Conservation (phyloP, 1,140 invertebrate species). For the Trachymyrmex cornetzi region DNA sequence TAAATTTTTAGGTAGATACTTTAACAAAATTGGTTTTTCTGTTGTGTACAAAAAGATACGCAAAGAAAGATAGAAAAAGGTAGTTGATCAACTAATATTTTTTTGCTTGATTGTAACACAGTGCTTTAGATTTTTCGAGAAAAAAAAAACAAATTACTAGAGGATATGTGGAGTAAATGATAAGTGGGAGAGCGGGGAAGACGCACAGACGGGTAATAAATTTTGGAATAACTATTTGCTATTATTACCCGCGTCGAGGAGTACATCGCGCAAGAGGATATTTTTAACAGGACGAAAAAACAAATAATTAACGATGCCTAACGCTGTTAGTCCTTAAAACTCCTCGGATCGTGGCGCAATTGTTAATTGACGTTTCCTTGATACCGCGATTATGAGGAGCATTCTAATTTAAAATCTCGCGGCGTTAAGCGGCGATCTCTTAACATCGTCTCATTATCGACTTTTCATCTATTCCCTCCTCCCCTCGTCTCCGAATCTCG, state of each 20-base stretch:
- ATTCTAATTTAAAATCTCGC: slow-evolving; percentile 60
- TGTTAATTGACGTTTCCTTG: slow-evolving; percentile 65
- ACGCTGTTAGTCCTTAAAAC: slow-evolving; percentile 26
- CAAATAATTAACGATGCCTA: slow-evolving; percentile 58
- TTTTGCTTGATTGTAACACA: neutral
- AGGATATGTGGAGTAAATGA: neutral
- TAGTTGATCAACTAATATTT: neutral
- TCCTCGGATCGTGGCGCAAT: slow-evolving; percentile 23
- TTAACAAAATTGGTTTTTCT: too few species aligned
- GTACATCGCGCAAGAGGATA: slow-evolving; percentile 21
- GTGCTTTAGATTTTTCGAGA: neutral
- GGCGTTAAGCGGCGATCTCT: slow-evolving; percentile 57
- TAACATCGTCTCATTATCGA: slow-evolving; percentile 63
- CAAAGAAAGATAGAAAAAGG: neutral
- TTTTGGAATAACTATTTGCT: slow-evolving; percentile 52
- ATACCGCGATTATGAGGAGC: slow-evolving; percentile 54
- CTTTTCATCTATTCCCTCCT: slow-evolving; percentile 41
- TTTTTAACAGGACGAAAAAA: slow-evolving; percentile 38
- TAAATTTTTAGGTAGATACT: too few species aligned
- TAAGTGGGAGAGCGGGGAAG: slow-evolving; percentile 18
- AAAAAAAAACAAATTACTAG: neutral
- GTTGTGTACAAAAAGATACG: too few species aligned
- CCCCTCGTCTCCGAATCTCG: neutral
- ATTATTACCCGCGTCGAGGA: slow-evolving; percentile 43
- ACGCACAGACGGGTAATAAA: slow-evolving; percentile 23